Evolutionary conservation across 2,797 vertebrate genomes (phyloP), one percentile per base, ranked within the genome.

Genomic region (Diglossa cyanea): DNA sequence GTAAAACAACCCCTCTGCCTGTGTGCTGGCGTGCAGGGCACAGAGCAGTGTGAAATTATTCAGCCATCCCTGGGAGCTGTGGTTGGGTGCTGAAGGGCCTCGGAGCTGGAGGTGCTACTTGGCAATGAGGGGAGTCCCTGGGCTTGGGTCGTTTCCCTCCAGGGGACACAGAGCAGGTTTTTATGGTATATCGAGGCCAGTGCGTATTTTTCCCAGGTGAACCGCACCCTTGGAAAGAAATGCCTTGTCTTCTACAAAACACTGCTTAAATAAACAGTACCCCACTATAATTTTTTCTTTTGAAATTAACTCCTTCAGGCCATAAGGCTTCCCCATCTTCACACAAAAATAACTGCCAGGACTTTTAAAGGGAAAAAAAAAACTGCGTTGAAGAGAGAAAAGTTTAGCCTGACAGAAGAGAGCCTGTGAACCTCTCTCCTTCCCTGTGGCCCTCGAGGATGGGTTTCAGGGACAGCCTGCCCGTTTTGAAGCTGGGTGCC

Each of bases 281-380:
- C 89, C 78, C 33, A 13, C 82, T 89, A 15, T 89, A 76, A 93
- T 92, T 93, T 93, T 94, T 94, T 44, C 71, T 85, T 76, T 79
- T 53, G 61, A 87, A 94, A 95, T 95, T 94, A 95, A 95, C 92
- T 95, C 96, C 94, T 94, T 96, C 84, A 77, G 92, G 88, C 81
- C 78, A 63, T 10, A 16, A 88, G 57, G 33, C 66, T 93, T 86
- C 44, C 40, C 77, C 63, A 24, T 82, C 20, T 65, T 65, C 2
- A 5, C 8, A 5, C 35, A n/a, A 91, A 89, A 89, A 78, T 9
- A 57, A 57, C 48, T 92, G 62, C 55, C 45, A 57, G 45, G 45
- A 63, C 35, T 92, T 79, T 33, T 37, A 47, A 79, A 80, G 21
- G 30, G 9, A 6, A 31, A 47, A 33, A 50, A 33, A 47, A 58